Percentiles rank a stretch among this genome's conserved stretches.
Conservation (phyloP, 2,797 vertebrate genomes). For the Gorsachius magnificus region DNA sequence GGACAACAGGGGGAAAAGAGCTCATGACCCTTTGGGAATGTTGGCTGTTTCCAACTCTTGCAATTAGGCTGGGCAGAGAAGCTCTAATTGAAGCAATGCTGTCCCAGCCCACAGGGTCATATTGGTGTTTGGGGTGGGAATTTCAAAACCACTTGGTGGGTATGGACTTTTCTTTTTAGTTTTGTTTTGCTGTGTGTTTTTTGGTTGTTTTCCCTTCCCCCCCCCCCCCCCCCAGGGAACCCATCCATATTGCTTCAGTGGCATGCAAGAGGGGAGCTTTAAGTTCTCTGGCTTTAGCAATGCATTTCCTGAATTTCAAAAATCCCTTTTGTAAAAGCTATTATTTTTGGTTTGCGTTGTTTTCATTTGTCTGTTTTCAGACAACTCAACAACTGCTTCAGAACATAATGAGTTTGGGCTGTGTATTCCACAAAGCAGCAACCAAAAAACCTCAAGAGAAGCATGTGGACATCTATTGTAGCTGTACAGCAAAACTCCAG, state of each 20-base stretch:
- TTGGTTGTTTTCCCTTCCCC: not conserved
- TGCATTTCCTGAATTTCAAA: not conserved
- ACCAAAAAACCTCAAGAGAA: not conserved
- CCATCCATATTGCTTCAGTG: not conserved
- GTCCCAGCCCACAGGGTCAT: not conserved
- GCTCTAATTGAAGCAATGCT: not conserved
- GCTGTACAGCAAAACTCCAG: not conserved
- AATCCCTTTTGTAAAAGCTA: not conserved
- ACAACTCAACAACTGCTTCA: not conserved
- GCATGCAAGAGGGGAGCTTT: not conserved
- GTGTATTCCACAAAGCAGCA: not conserved
- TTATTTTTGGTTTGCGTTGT: constrained; percentile 2
- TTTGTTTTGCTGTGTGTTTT: not conserved
- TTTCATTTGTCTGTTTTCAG: constrained; percentile 38
- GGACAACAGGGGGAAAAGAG: constrained; percentile 8
- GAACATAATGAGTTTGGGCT: not conserved
- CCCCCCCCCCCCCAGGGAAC: not conserved
- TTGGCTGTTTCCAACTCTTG: not conserved
- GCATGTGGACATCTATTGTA: not conserved
- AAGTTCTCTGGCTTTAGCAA: not conserved
- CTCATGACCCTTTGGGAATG: not conserved
- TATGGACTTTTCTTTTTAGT: not conserved
- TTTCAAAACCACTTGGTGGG: not conserved
- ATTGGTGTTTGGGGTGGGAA: not conserved
- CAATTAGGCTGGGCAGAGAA: not conserved